Percentiles rank a stretch among this genome's conserved stretches.
These are phyloP conservation scores for Catharus ustulatus DNA, from an alignment of 2,797 vertebrate genomes.

Conservation along the genomic window DNA sequence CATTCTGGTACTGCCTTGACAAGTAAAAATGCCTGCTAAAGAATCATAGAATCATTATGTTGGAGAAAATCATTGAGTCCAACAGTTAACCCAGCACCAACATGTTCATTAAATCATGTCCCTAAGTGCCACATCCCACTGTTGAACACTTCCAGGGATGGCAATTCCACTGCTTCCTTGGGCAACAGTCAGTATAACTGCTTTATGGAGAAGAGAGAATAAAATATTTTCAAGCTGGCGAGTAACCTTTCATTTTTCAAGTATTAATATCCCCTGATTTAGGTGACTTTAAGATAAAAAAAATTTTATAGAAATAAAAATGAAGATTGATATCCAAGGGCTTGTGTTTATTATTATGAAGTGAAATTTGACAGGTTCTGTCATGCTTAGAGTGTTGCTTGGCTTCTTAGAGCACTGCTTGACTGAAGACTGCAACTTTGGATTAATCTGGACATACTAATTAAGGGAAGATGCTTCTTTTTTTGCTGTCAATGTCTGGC, in stretches of 20 bases:
- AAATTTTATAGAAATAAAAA: background rate
- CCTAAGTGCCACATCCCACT: background rate
- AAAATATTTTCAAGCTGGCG: background rate
- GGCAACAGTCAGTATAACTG: background rate
- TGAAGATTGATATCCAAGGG: background rate
- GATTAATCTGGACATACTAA: background rate
- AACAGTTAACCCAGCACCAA: background rate
- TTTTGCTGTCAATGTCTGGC: background rate
- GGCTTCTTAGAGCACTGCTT: background rate
- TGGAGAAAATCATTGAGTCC: background rate
- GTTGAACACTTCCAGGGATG: background rate
- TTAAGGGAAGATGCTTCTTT: background rate
- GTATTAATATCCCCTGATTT: background rate
- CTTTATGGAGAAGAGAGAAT: background rate
- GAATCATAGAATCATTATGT: background rate
- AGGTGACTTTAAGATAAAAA: background rate
- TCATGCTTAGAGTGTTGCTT: background rate
- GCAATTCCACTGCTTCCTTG: background rate
- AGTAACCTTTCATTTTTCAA: background rate
- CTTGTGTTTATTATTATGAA: background rate
- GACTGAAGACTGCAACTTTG: background rate
- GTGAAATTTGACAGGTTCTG: background rate
- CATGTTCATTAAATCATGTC: background rate
- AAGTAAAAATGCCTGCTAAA: background rate
- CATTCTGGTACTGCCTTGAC: background rate